Evolutionary conservation across 2,888 invertebrate genomes (phyloP).

Genomic region (Caenorhabditis japonica): DNA sequence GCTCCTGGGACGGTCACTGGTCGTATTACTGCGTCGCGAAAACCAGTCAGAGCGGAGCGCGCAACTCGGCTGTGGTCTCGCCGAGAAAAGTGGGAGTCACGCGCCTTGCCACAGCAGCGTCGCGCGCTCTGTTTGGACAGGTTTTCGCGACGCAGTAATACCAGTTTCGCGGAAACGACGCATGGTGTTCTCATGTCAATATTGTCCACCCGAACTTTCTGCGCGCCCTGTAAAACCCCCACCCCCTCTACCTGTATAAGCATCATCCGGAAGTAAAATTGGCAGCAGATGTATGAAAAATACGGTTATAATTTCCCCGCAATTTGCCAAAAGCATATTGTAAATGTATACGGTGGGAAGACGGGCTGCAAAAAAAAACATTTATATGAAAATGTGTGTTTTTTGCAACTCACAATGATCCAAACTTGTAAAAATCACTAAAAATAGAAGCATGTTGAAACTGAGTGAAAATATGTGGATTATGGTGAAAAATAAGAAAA

Average conservation of each 20-base stretch:
- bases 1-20: too few species aligned
- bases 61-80: too few species aligned
- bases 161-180: too few species aligned
- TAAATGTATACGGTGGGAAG: conserved; percentile 18
- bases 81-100: too few species aligned
- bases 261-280: background rate
- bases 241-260: conserved; percentile 17
- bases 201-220: too few species aligned
- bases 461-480: conserved; percentile 1
- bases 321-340: conserved; percentile 8
- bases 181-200: too few species aligned
- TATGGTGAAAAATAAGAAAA: background rate
- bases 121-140: too few species aligned
- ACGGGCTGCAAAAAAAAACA: background rate
- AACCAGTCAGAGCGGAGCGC: too few species aligned
- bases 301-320: conserved; percentile 1
- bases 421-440: background rate
- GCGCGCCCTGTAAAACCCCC: too few species aligned
- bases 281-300: conserved; percentile 3
- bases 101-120: too few species aligned
- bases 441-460: background rate
- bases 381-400: background rate
- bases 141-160: too few species aligned
- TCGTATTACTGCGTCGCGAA: too few species aligned
- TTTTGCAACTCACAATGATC: conserved; percentile 4